Percentiles rank a stretch among this genome's conserved stretches.
These are phyloP conservation scores for Batillaria attramentaria DNA, from an alignment of 1,140 invertebrate species.

Conservation along the genomic window DNA sequence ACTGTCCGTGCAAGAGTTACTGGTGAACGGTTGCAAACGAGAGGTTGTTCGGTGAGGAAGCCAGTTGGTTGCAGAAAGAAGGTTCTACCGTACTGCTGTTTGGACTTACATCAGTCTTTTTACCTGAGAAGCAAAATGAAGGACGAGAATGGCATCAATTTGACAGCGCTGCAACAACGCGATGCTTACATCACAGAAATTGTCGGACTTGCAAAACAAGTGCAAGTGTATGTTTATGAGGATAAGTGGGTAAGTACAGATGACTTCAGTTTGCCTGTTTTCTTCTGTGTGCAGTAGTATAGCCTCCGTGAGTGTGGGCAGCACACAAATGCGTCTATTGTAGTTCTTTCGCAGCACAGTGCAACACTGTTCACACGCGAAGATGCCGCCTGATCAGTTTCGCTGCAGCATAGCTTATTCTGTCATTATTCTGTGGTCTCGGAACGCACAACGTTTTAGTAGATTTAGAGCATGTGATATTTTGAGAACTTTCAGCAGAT, in stretches of 20 bases:
- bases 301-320: not conserved
- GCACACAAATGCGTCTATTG: not conserved
- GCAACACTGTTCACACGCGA: not conserved
- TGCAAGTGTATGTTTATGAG: constrained; percentile 86
- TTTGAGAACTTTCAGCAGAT: too few species aligned
- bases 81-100: too few species aligned
- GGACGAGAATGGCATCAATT: constrained; percentile 88
- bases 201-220: constrained; percentile 88
- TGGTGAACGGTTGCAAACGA: too few species aligned
- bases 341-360: not conserved
- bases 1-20: too few species aligned
- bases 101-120: too few species aligned
- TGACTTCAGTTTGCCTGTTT: not conserved
- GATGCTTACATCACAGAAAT: constrained; percentile 94
- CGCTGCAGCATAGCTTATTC: not conserved
- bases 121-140: constrained; percentile 70
- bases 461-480: too few species aligned
- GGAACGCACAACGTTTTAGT: too few species aligned
- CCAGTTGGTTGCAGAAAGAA: too few species aligned
- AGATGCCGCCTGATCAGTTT: not conserved
- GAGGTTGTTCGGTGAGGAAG: too few species aligned
- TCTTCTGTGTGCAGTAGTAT: not conserved
- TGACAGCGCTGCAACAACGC: constrained; percentile 89
- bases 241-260: constrained; percentile 1
- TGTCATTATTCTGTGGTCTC: too few species aligned